Evolutionary conservation across 2,113 vertebrate genomes (phyloP).

Genomic region (Sylvilagus bachmani): DNA sequence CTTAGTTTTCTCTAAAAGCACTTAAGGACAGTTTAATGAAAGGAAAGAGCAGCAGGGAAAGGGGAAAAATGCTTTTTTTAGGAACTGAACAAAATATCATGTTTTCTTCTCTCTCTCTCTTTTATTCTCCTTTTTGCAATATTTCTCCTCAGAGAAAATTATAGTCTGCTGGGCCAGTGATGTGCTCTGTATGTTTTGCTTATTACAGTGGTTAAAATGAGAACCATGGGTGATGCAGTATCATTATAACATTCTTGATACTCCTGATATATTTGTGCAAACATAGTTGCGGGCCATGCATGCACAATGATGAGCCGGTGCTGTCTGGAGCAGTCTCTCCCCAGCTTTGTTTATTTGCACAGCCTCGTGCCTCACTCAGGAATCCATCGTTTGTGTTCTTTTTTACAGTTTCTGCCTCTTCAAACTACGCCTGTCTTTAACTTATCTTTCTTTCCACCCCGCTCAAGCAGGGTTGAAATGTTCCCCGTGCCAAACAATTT

Average conservation of each 20-base stretch:
- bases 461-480: neutral
- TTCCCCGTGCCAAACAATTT: conserved; percentile 10
- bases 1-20: conserved; percentile 88
- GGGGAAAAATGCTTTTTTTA: conserved; percentile 87
- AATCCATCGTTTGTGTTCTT: neutral
- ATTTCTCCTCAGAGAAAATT: conserved; percentile 90
- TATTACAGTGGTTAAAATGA: conserved; percentile 87
- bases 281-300: conserved; percentile 78
- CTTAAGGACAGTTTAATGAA: conserved; percentile 88
- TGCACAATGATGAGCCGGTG: conserved; percentile 56
- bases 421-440: neutral
- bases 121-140: conserved; percentile 82
- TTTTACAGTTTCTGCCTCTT: conserved; percentile 14
- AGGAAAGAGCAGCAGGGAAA: conserved; percentile 85
- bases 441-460: conserved; percentile 9
- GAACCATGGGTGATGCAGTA: conserved; percentile 83
- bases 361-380: neutral
- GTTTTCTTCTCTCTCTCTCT: conserved; percentile 75
- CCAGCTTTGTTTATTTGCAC: conserved; percentile 72
- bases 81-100: conserved; percentile 86
- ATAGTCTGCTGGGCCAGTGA: conserved; percentile 87
- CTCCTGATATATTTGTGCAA: conserved; percentile 83
- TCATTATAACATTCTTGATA: conserved; percentile 89
- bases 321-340: conserved; percentile 70
- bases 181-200: conserved; percentile 89